These are phyloP conservation scores for Rhinophrynus dorsalis DNA, from an alignment of 2,797 vertebrate species.

Conservation along the genomic window DNA sequence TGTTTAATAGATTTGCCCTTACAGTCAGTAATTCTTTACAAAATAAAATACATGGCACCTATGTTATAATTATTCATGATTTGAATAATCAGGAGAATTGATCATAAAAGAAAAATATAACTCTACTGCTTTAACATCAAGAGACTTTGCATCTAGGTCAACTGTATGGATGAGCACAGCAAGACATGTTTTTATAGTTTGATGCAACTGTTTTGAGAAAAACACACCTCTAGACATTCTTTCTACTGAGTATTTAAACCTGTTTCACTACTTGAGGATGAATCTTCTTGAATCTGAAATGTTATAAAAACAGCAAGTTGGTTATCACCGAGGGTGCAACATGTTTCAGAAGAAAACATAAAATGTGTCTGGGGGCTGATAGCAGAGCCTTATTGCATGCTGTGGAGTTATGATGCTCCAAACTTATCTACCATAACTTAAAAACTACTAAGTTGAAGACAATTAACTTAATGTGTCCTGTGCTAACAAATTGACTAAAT, in stretches of 20 bases:
- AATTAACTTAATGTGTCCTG: constrained; percentile 43
- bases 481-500: constrained; percentile 65
- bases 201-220: constrained; percentile 25
- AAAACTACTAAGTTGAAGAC: constrained; percentile 31
- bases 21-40: constrained; percentile 37
- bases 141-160: constrained; percentile 43
- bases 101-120: constrained; percentile 47
- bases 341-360: constrained; percentile 31
- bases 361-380: constrained; percentile 30
- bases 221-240: constrained; percentile 10
- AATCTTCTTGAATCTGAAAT: constrained; percentile 10
- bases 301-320: constrained; percentile 31
- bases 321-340: constrained; percentile 28
- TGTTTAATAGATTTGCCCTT: constrained; percentile 40
- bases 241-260: constrained; percentile 16
- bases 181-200: constrained; percentile 30
- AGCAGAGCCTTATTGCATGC: constrained; percentile 23
- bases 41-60: constrained; percentile 44
- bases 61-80: constrained; percentile 42
- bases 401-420: constrained; percentile 12
- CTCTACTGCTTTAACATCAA: constrained; percentile 15
- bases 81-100: constrained; percentile 30
- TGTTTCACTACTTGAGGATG: constrained; percentile 18
- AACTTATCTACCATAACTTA: constrained; percentile 24
- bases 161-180: constrained; percentile 38